Base-by-base conservation (phyloP, 2,888 invertebrate species). In the Oasisia sp. region DNA sequence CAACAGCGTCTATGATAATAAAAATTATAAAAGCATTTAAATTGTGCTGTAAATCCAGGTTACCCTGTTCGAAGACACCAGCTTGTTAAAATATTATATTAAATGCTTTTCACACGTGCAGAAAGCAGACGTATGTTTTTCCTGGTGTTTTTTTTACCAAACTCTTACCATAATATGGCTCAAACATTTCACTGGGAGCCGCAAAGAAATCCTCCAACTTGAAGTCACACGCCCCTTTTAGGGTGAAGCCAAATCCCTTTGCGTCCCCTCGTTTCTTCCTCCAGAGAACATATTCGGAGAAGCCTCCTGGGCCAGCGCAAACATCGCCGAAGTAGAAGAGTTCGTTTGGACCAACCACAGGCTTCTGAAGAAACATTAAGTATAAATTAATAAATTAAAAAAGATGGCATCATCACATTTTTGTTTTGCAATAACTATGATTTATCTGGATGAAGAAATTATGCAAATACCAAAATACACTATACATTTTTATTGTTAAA, bases 291-390 rank as follows among this genome's bases (percentile, higher is more conserved):
- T 99, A 99, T 96, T 99, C 99, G 9, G 98, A 98, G 96, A 99
- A 99, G 0, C 99, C 99, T 14, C 99, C 99, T 0, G 99, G 99
- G 0, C 99, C 99, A n/a, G 99, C 99, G 97, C 99, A 99, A 0
- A 99, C 98, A 96, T 99, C 99, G 32, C 99, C 99, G 97, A 99
- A 99, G 96, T 99, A 99, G 58, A 97, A 96, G 89, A 74, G 74
- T 74, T 74, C 74, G n/a, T 74, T 74, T 74, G 74, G 74, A 27
- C 74, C 74, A 74, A 74, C 74, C 5, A 74, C 7, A 27, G 74
- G 27, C 27, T 74, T 74, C 74, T 74, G 27, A 19, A 74, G 27
- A 9, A 50, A 9, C 50, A 50, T 12, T 50, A 50, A 12, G 50
- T 50, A 14, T 1, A 50, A 50, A 50, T 50, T 50, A 50, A 50